Base-by-base conservation (phyloP, 2,113 vertebrate genomes). In the Leucosticte australis region DNA sequence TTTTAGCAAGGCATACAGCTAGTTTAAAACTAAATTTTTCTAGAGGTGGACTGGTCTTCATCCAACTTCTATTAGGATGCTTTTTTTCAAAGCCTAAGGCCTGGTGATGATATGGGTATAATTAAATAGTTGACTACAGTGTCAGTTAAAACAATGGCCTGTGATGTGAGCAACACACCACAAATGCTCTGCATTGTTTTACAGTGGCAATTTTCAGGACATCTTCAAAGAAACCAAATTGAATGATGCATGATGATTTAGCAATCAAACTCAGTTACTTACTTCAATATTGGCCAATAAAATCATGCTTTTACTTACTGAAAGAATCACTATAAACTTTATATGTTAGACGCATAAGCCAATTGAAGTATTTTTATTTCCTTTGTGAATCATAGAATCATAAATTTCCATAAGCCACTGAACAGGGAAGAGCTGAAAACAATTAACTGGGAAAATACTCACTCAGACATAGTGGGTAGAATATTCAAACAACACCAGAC, bases 281-380 rank as follows among this genome's bases (percentile, higher is more conserved):
- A 46, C n/a, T 89, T 89, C 55, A 90, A 12, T 85, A 85, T 55
- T 67, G 67, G 39, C 75, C 67, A 90, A 91, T 90, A 78, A 92
- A 94, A 44, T 84, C 41, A 52, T 81, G 75, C 24, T 89, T 84
- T 81, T 84, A 89, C 49, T 92, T 89, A 87, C 70, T 85, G 78
- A 91, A 89, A 94, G 52, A 87, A 91, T 65, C 8, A 4, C 63
- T 90, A 49, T 83, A 89, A 95, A 82, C 15, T 82, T 79, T 42
- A 53, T 90, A 52, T 22, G 49, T 52, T 87, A 64, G 44, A 78
- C 18, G 20, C 35, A 87, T 87, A 92, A 28, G 13, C 27, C 67
- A 83, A 17, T 35, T 92, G 49, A 89, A 89, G 68, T 81, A 50
- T 92, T 90, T 93, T 88, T 91, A 87, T 92, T 92, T 95, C 46